Percentiles rank a stretch among this genome's conserved stretches.
These are phyloP conservation scores for Scaptomyza caliginosa DNA, from an alignment of 2,888 invertebrate genomes.

Conservation along the genomic window DNA sequence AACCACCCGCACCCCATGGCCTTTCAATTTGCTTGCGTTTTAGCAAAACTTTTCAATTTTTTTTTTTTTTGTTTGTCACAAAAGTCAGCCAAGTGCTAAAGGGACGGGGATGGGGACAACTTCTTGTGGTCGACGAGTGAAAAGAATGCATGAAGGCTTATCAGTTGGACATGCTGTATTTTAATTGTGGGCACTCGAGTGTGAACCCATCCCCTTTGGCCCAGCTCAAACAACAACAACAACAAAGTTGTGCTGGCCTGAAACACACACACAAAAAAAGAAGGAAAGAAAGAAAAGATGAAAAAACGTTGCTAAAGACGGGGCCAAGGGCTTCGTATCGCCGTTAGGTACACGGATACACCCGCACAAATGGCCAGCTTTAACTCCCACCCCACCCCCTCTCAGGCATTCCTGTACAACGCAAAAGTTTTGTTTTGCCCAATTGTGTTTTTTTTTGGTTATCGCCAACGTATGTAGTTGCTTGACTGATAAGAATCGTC, in stretches of 20 bases:
- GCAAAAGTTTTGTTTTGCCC: constrained; percentile 50
- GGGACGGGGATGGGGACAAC: background rate
- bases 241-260: constrained; percentile 19
- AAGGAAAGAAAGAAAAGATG: too few relatives aligned
- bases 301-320: constrained; percentile 41
- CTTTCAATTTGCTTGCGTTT: constrained; percentile 68
- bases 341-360: constrained; percentile 46
- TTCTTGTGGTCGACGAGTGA: constrained; percentile 45
- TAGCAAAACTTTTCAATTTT: constrained; percentile 71
- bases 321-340: constrained; percentile 30
- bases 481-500: constrained; percentile 50
- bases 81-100: constrained; percentile 19
- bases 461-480: constrained; percentile 54
- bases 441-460: constrained; percentile 64
- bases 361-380: constrained; percentile 70
- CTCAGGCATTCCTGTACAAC: constrained; percentile 8
- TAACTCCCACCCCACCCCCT: background rate
- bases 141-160: constrained; percentile 77
- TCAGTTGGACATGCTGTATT: constrained; percentile 80
- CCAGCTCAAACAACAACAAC: constrained; percentile 36
- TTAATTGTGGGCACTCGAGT: constrained; percentile 79
- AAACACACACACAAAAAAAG: constrained; percentile 4
- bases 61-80: constrained; percentile 57
- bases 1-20: constrained; percentile 19
- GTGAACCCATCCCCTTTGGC: constrained; percentile 41